Base-by-base conservation (phyloP, 2,113 vertebrate species). In the Coryphaenoides rupestris region DNA sequence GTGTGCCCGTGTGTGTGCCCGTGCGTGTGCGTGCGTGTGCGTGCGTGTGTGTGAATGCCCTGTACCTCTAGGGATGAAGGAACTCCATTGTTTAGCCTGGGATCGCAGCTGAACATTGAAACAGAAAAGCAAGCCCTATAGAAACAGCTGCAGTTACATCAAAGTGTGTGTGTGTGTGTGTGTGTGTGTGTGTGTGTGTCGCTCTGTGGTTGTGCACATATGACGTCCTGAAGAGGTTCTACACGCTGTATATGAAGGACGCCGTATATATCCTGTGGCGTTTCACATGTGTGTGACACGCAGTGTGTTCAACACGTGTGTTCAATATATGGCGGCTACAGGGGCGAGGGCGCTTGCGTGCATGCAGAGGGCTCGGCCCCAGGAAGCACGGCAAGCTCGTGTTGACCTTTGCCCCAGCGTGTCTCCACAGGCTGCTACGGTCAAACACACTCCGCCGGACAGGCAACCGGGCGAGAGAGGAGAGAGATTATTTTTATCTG, bases 61-160 rank as follows among this genome's bases (percentile, higher is more conserved):
- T 55, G 72, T 72, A 46, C 72, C 62, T 79, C 24, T 65, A 46
- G 61, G 63, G 63, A 82, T 84, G 73, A 87, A 86, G 75, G 74
- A 61, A 22, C 74, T 68, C 65, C 79, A 85, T 84, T 85, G 79
- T 86, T 85, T 58, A 73, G 65, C 57, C 40, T 19, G 52, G 40
- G 73, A 61, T 63, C 66, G 66, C 65, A 62, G 26, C 70, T 56
- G 73, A 65, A 69, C 68, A 59, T 46, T 70, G 65, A 66, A 60
- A 72, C 49, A 78, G 71, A 78, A 55, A 73, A 58, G 65, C 21
- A 1, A 68, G 58, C 65, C 70, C 59, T 46, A 75, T 58, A 53
- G 73, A 65, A 71, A 69, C 62, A 67, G 81, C 69, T 80, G 77
- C 74, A 57, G 50, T 70, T 58, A 55, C 71, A 67, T 75, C 64